Evolutionary conservation across 35 echinoderm and acorn worm species (phyloP).

Genomic region (Strongylocentrotus purpuratus): DNA sequence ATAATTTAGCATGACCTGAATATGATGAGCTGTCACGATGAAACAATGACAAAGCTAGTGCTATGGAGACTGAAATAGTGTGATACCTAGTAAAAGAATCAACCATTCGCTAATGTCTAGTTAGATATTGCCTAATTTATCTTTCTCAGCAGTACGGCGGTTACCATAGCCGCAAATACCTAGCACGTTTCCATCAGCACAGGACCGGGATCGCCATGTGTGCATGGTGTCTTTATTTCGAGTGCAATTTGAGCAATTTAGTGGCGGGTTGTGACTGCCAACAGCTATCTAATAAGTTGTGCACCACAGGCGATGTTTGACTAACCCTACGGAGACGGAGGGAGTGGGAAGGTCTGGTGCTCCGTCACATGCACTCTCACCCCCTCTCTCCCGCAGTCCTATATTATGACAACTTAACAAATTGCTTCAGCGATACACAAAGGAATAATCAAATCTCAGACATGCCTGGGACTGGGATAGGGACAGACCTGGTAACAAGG

Average conservation of each 20-base stretch:
- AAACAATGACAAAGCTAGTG: neutral
- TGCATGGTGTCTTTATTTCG: neutral
- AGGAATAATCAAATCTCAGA: slow-evolving; percentile 33
- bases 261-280: neutral
- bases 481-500: neutral
- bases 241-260: neutral
- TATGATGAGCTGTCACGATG: neutral
- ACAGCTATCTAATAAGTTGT: slow-evolving; percentile 11
- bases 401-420: slow-evolving; percentile 14
- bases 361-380: neutral
- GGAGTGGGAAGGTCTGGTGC: neutral
- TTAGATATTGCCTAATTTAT: slow-evolving; percentile 5
- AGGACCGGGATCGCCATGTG: neutral
- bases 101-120: neutral
- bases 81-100: slow-evolving; percentile 1
- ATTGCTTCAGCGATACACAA: slow-evolving; percentile 17
- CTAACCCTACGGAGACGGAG: neutral
- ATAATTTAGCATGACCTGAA: neutral
- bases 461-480: neutral
- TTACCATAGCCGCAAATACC: neutral
- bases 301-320: neutral
- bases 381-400: neutral
- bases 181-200: neutral
- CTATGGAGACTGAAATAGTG: neutral
- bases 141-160: neutral